Evolutionary conservation across 2,797 vertebrate genomes (phyloP), one percentile per base, ranked within the genome.

Genomic region (Leptoclinus maculatus): DNA sequence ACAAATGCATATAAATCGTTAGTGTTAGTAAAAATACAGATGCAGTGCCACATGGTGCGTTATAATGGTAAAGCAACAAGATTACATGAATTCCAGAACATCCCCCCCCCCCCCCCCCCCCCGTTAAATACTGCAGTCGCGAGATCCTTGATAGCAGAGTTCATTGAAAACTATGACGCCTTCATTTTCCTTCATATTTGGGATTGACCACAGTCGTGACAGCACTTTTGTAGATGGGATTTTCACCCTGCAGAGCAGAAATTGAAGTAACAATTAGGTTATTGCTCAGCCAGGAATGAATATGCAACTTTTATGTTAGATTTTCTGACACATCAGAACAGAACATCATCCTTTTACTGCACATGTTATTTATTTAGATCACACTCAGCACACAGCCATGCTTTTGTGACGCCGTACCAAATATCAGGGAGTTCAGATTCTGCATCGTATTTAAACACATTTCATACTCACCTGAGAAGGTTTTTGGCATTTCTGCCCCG

Each of bases 221-320:
- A 0, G 98, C 98, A 85, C 98, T 99, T 95, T 98, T 99, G 95
- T 99, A 99, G 95, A 99, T 99, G 76, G 98, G 98, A 96, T 99
- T 99, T 96, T 99, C 98, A 89, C 98, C 98, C 98, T 99, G 92
- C 62, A 92, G 93, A 66, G 14, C 73, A 84, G 60, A 51, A 54
- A 58, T 4, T 9, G 4, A 36, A 76, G 9, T 70, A 74, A 41
- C 14, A 53, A 64, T 71, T 23, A 27, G 5, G 27, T 27, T 39
- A 51, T 70, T 25, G 12, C 23, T 27, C 19, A 64, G 16, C 23
- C 4, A 25, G 63, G 12, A 12, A 36, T 57, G 27, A 25, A 32
- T 8, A 17, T 29, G 11, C 2, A 23, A 36, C 3, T 1, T 34
- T 36, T 32, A 17, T 19, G 43, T 72, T 71, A 53, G 51, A 54